Evolutionary conservation across 2,888 invertebrate species (phyloP).

Genomic region (Polydrusus pterygomalis): DNA sequence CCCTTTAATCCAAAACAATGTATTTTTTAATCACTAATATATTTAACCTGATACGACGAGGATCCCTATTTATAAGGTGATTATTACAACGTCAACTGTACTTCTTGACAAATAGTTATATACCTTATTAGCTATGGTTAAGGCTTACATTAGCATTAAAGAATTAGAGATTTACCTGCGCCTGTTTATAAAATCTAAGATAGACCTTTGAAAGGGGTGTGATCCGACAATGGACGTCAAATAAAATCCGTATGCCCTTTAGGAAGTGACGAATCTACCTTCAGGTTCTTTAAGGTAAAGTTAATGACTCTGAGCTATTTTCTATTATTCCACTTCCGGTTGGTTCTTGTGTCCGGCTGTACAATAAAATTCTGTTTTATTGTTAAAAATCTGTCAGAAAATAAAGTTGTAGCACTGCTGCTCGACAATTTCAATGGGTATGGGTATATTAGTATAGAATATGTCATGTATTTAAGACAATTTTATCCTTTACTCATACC

Average conservation of each 20-base stretch:
- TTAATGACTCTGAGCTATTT: conserved; percentile 59
- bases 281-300: conserved; percentile 47
- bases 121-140: conserved; percentile 45
- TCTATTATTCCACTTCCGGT: conserved; percentile 60
- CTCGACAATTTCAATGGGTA: neutral
- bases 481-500: no score
- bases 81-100: conserved; percentile 37
- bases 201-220: conserved; percentile 44
- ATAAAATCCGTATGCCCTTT: conserved; percentile 42
- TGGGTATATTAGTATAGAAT: conserved; percentile 2
- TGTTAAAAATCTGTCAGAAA: conserved; percentile 17
- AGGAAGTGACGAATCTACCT: conserved; percentile 43
- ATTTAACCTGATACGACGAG: neutral
- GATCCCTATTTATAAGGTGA: conserved; percentile 32
- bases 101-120: conserved; percentile 41
- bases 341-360: conserved; percentile 46
- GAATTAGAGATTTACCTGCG: conserved; percentile 41
- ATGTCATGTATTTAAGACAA: neutral
- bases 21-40: no score
- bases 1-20: no score
- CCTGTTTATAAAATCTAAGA: conserved; percentile 32
- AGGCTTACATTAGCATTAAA: conserved; percentile 23
- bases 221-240: conserved; percentile 45
- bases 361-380: conserved; percentile 48
- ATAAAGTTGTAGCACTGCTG: conserved; percentile 6